Base-by-base conservation (phyloP, 2,797 vertebrate species). In the Eulemur rubriventer region DNA sequence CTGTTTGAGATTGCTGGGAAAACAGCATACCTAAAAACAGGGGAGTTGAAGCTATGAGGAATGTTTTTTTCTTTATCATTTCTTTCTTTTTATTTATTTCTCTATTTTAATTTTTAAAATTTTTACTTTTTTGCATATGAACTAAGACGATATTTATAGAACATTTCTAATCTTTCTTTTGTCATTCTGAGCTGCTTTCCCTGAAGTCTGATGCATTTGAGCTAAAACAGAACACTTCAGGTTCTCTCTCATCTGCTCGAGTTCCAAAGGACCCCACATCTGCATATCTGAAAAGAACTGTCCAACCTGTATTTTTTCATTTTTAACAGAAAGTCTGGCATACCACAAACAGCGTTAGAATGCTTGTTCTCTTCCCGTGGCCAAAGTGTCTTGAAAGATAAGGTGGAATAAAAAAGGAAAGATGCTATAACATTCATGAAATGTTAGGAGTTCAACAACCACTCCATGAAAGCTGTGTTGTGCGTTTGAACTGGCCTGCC, bases 1-100 rank as follows among this genome's bases (percentile, higher is more conserved):
- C 90, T 84, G 50, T 96, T 94, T 90, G 70, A 72, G 41, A 85
- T 80, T 73, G 43, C 63, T 87, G 61, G 24, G 12, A 38, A 78
- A 97, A 80, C 0, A 38, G 65, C 67, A 48, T 59, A 67, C 55
- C 17, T 92, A 84, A 85, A 96, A 78, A 43, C 35, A 63, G 6
- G 2, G 1, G 20, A 93, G 9, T 26, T 88, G 43, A 41, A 89
- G 46, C 84, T 4, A 38, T 4, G 38, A 90, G 67, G 57, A n/a
- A 55, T 70, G 72, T 70, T 75, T 70, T 84, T 70, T 67, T 78
- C 30, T 16, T 95, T 79, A 82, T 52, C 26, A 30, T 91, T 90
- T 78, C 17, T 92, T 88, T 67, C 63, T 61, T 43, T 94, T 6
- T 41, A 91, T 83, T 46, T 50, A 43, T 67, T 89, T 88, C 30